Percentiles rank a stretch among this genome's conserved stretches.
These are phyloP conservation scores for Anseranas semipalmata DNA, from an alignment of 2,113 vertebrate genomes.

Conservation along the genomic window DNA sequence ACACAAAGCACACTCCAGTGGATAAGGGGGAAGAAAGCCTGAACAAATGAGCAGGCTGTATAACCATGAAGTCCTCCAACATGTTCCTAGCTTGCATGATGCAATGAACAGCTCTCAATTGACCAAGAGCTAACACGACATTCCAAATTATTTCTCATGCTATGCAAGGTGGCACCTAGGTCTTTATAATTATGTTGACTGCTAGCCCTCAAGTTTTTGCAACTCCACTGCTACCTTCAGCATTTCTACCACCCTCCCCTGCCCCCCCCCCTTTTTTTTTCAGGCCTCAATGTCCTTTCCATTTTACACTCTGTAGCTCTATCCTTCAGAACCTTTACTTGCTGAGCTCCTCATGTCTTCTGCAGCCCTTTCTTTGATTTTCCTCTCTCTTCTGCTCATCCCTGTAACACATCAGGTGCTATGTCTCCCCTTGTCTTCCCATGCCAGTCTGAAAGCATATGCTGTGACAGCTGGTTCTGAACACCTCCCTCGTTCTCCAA, in stretches of 20 bases:
- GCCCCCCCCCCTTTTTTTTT: too few relatives aligned
- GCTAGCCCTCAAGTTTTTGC: not conserved
- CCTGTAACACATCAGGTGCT: not conserved
- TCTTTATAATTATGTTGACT: not conserved
- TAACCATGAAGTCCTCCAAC: not conserved
- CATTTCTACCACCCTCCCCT: too few relatives aligned
- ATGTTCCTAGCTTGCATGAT: not conserved
- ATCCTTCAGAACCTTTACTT: not conserved
- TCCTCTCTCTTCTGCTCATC: not conserved
- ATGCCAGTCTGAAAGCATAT: not conserved
- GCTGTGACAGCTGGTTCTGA: not conserved
- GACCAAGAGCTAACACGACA: not conserved
- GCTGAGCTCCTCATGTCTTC: not conserved
- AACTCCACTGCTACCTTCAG: not conserved
- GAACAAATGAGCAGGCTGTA: not conserved
- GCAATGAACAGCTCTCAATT: not conserved
- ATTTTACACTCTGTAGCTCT: not conserved
- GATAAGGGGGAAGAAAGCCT: not conserved
- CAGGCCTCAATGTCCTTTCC: not conserved
- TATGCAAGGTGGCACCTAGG: not conserved
- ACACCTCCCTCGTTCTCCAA: not conserved
- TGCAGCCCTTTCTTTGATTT: not conserved
- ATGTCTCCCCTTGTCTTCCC: not conserved
- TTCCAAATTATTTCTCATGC: not conserved
- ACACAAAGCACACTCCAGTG: not conserved